Conservation (phyloP, 92 coral and sea anemone species). For the Muricea muricata region DNA sequence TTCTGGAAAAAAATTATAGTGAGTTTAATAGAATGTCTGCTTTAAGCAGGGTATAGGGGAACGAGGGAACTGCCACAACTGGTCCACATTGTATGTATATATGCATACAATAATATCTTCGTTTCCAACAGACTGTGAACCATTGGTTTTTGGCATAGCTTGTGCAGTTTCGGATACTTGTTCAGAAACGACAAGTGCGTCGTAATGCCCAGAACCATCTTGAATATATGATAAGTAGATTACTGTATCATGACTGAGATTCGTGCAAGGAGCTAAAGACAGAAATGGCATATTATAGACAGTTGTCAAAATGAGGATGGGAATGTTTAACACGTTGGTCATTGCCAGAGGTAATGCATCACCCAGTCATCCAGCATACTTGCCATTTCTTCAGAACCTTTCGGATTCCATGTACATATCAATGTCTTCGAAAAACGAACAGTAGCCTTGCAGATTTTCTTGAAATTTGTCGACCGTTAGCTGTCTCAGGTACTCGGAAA, state of each 20-base stretch:
- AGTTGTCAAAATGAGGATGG: slow-evolving; percentile 47
- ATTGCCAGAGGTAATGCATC: slow-evolving; percentile 49
- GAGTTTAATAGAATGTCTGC: too few species aligned
- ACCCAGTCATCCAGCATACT: slow-evolving; percentile 32
- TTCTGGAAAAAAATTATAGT: neutral
- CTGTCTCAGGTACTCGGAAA: slow-evolving; percentile 25
- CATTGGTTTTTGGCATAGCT: neutral
- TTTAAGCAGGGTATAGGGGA: neutral
- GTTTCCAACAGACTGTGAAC: neutral
- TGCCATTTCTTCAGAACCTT: slow-evolving; percentile 18
- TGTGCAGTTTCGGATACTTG: neutral
- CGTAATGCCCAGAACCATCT: slow-evolving; percentile 61
- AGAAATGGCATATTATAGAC: slow-evolving; percentile 49
- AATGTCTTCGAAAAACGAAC: slow-evolving; percentile 14
- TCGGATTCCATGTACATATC: slow-evolving; percentile 27
- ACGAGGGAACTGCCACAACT: neutral
- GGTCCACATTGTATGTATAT: too few species aligned
- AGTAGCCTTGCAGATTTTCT: slow-evolving; percentile 3
- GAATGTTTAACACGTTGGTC: slow-evolving; percentile 54
- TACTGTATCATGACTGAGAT: neutral
- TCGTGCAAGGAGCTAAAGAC: slow-evolving; percentile 34
- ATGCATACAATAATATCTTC: neutral
- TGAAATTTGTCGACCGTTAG: slow-evolving; percentile 19
- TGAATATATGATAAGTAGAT: slow-evolving; percentile 48
- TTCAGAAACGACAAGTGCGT: slow-evolving; percentile 29